phyloP scores from a whole-genome alignment of 2,113 vertebrate genomes.

The Butorides virescens region DNA sequence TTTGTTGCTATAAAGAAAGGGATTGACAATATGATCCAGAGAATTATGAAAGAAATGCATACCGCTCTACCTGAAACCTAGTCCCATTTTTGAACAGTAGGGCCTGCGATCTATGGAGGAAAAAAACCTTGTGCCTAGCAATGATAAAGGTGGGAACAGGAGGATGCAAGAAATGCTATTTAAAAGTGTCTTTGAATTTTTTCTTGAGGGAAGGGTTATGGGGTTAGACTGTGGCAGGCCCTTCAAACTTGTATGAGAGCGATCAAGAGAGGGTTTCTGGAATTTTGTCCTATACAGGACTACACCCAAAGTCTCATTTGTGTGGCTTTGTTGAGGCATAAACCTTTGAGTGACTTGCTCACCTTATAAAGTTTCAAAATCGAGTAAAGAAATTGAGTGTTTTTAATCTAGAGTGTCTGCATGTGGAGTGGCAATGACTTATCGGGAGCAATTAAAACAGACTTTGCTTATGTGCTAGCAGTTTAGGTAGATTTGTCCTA shows the following conservation, averaged over 20 bases:
- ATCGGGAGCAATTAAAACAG: background rate
- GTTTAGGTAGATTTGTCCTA: background rate
- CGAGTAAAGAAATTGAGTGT: background rate
- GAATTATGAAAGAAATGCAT: background rate
- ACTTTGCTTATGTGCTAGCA: background rate
- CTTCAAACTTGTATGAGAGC: background rate
- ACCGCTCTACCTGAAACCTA: background rate
- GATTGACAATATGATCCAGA: background rate
- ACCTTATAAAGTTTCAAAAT: background rate
- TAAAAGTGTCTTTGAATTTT: background rate
- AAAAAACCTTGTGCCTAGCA: background rate
- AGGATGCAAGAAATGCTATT: background rate
- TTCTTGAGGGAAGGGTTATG: background rate
- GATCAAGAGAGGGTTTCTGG: background rate
- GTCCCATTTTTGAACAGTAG: background rate
- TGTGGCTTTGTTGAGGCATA: background rate
- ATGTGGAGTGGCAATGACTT: background rate
- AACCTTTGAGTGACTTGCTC: background rate
- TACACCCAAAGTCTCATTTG: rapidly evolving
- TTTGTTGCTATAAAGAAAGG: background rate
- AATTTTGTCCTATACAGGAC: background rate
- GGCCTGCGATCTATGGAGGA: background rate
- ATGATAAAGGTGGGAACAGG: background rate
- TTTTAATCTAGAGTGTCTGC: background rate
- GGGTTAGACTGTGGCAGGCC: background rate